Base-by-base conservation (phyloP, 2,888 invertebrate genomes). In the Ormia ochracea region DNA sequence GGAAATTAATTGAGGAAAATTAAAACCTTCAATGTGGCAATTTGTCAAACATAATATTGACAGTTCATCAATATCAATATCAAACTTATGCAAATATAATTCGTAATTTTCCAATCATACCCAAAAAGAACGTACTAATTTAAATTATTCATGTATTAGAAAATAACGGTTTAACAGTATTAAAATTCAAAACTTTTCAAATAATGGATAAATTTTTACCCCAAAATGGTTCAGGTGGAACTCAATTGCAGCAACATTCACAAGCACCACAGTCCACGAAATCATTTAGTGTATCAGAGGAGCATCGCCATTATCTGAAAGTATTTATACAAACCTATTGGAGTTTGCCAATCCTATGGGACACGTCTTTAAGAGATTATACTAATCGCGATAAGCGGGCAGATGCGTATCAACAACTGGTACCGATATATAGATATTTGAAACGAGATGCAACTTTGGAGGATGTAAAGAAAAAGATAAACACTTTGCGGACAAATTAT, bases 391-490 rank as follows among this genome's bases (percentile, higher is more conserved):
- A 88, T 43, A 89, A 88, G 65, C 83, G 88, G 1, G 86, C 86
- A 3, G 86, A 88, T 58, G 88, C 88, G 0, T 88, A 89, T 59
- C 85, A 86, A 17, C 84, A 87, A 36, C 70, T 83, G 61, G 82
- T 83, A 17, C 86, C 87, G 28, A 87, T 88, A 2, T 88, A 87
- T 31, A 86, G 86, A 4, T 85, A 85, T 26, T 83, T 88, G 12
- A 89, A 88, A 48, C 83, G 87, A 0, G 88, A 88, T 72, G 89
- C 88, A n/a, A 88, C 88, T 14, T 85, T 88, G 0, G 88, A 88
- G 72, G 88, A 88, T 74, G 88, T 88, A 1, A 88, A 88, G 69
- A 89, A 88, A 72, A 88, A 88, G 79, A 89, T 88, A 31, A 88
- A 89, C 69, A 88, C 88, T 0, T 77, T 88, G 79, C 84, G 88